Evolutionary conservation across 2,113 vertebrate species (phyloP).

Genomic region (Atlantisia rogersi): DNA sequence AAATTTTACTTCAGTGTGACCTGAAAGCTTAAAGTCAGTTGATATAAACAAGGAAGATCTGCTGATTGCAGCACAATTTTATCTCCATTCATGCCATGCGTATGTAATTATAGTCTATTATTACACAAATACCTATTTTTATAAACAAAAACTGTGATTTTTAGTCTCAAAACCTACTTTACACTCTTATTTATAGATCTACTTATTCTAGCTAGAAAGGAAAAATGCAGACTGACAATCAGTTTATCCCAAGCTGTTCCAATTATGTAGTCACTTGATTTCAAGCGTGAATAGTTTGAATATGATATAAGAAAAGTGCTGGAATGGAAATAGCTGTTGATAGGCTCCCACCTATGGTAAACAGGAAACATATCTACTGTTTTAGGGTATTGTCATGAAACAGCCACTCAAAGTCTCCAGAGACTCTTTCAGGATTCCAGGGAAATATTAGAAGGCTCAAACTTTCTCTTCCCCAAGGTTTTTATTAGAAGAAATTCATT

Average conservation of each 20-base stretch:
- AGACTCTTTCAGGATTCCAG: neutral
- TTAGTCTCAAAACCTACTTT: neutral
- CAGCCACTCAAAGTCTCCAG: neutral
- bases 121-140: neutral
- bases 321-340: slow-evolving; percentile 23
- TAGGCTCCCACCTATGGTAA: slow-evolving; percentile 35
- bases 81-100: accelerated
- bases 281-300: neutral
- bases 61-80: neutral
- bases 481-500: neutral
- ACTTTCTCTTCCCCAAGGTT: neutral
- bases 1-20: neutral
- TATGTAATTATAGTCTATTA: neutral
- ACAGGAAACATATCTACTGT: neutral
- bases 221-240: neutral
- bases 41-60: neutral
- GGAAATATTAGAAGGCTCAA: neutral
- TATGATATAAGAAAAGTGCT: neutral
- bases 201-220: neutral
- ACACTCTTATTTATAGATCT: neutral
- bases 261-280: slow-evolving; percentile 35
- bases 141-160: neutral
- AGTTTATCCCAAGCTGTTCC: slow-evolving; percentile 35
- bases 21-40: neutral
- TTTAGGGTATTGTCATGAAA: neutral